Evolutionary conservation across 2,797 vertebrate species (phyloP).

Genomic region (Sebastes aleutianus): DNA sequence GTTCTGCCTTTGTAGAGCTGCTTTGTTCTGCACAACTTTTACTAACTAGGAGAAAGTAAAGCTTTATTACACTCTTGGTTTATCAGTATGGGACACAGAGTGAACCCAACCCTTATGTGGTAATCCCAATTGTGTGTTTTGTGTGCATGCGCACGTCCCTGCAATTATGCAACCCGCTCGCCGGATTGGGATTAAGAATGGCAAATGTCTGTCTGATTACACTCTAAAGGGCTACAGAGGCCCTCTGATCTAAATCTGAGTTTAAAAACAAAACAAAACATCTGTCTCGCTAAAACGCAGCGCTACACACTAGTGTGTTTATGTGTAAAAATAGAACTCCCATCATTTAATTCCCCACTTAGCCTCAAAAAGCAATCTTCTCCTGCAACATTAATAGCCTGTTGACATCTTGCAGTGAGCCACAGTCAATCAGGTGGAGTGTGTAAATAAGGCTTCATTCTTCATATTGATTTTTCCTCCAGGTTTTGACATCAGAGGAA

Average conservation of each 20-base stretch:
- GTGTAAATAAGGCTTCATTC: constrained; percentile 72
- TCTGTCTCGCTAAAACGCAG: constrained; percentile 39
- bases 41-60: not conserved
- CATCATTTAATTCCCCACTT: constrained; percentile 63
- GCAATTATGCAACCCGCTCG: constrained; percentile 2
- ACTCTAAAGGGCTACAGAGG: not conserved
- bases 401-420: constrained; percentile 65
- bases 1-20: not conserved
- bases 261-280: constrained; percentile 21
- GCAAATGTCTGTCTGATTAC: constrained; percentile 43
- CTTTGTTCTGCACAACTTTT: not conserved
- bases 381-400: constrained; percentile 58
- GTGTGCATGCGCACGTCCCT: not conserved
- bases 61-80: not conserved
- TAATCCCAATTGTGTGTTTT: constrained; percentile 20
- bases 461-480: constrained; percentile 72
- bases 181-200: constrained; percentile 43
- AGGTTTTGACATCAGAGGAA: constrained; percentile 70
- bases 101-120: not conserved
- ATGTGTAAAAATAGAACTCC: constrained; percentile 45
- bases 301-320: constrained; percentile 18
- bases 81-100: not conserved
- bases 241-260: constrained; percentile 29
- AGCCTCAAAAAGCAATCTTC: constrained; percentile 58
- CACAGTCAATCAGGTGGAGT: constrained; percentile 65